Evolutionary conservation across 1,140 invertebrate species (phyloP), one percentile per base, ranked within the genome.

Genomic region (Trachymyrmex septentrionalis): DNA sequence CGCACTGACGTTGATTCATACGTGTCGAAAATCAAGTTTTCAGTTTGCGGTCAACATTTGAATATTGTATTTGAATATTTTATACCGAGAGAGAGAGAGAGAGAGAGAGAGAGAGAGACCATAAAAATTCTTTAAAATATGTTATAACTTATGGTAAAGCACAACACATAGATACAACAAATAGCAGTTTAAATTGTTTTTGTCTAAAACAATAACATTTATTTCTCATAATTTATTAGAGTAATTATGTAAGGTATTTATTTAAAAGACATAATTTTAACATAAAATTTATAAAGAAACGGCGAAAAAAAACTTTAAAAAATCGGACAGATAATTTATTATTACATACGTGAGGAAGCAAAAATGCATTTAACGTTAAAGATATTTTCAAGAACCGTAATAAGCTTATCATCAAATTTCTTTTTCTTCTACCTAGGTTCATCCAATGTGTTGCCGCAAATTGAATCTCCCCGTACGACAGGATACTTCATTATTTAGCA

Each of bases 51-150:
- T 92, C 92, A 89, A 86, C 90, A 92, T 93, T 93, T 93, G 93
- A 93, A 93, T 93, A 93, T 93, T 93, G 75, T 87, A 87, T 93
- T 93, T 92, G 92, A 93, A 93, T 93, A 93, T 92, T 87, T 93
- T 89, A 90, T 27, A 50, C 6, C 14, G 55, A n/a, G n/a, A n/a
- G n/a, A n/a, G n/a, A n/a, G n/a, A n/a, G n/a, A n/a, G n/a, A n/a
- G n/a, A n/a, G n/a, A n/a, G n/a, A n/a, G n/a, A n/a, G n/a, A n/a
- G n/a, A n/a, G n/a, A n/a, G n/a, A n/a, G n/a, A n/a, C n/a, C n/a
- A n/a, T n/a, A n/a, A n/a, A n/a, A n/a, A n/a, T n/a, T n/a, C n/a
- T n/a, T n/a, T 81, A 81, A 85, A 78, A 66, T 61, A 84, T 61
- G 14, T 80, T 80, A 78, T 50, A 9, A 82, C 78, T 71, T 63